A percentile compares a stretch with the other conserved stretches of the same genome.
Conservation (phyloP, 2,888 invertebrate genomes). For the Molorchus minor region DNA sequence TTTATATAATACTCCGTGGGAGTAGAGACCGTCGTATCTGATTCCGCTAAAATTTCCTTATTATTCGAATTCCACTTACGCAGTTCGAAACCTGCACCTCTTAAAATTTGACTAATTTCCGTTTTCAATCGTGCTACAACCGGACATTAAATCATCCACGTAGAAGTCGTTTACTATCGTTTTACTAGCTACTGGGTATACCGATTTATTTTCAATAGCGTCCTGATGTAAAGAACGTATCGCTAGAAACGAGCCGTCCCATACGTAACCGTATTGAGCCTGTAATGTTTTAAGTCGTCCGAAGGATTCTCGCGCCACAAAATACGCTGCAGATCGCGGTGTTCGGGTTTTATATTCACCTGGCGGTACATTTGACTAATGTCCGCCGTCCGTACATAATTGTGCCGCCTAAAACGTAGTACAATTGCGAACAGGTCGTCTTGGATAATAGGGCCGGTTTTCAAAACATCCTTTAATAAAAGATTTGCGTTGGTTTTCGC, state of each 20-base stretch:
- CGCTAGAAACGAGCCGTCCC: constrained; percentile 33
- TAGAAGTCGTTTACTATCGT: constrained; percentile 31
- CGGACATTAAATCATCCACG: too few species aligned
- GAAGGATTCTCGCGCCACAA: constrained; percentile 36
- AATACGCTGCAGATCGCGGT: constrained; percentile 38
- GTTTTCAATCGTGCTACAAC: constrained; percentile 21
- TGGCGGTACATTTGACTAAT: constrained; percentile 44
- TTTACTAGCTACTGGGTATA: background rate
- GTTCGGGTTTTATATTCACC: constrained; percentile 31
- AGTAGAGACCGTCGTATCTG: constrained; percentile 4
- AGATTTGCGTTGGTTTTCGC: constrained; percentile 29
- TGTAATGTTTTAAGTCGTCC: constrained; percentile 29
- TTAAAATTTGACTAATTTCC: constrained; percentile 19
- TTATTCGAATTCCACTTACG: constrained; percentile 30
- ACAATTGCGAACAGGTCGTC: constrained; percentile 41
- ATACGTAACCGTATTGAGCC: constrained; percentile 33
- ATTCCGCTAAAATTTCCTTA: too few species aligned
- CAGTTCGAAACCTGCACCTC: constrained; percentile 21
- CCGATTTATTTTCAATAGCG: constrained; percentile 14
- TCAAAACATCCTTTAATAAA: constrained; percentile 40
- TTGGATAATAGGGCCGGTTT: constrained; percentile 40
- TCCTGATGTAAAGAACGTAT: constrained; percentile 31
- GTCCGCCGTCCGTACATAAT: constrained; percentile 41
- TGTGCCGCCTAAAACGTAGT: constrained; percentile 40
- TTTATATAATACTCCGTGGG: constrained; percentile 10